A percentile compares a stretch with the other conserved stretches of the same genome.
Evolutionary conservation across 2,888 invertebrate species (phyloP).

Genomic region (Leucozona laternaria): DNA sequence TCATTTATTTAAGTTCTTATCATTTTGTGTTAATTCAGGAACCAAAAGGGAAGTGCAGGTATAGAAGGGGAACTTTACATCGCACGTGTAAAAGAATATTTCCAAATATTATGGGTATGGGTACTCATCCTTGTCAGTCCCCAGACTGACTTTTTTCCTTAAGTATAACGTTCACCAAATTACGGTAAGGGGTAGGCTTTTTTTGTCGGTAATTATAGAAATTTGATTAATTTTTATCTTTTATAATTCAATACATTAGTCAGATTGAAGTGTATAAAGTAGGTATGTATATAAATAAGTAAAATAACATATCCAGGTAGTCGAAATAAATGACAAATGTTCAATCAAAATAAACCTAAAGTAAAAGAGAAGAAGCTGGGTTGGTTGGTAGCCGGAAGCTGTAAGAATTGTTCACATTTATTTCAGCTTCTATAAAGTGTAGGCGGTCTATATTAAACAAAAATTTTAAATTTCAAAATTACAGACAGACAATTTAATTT

Average conservation of each 20-base stretch:
- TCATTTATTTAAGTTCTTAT: conserved; percentile 52
- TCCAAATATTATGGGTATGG: not conserved
- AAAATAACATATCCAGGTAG: too few relatives aligned
- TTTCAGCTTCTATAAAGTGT: too few relatives aligned
- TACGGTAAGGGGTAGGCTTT: not conserved
- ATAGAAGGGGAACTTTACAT: not conserved
- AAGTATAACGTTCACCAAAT: conserved; percentile 15
- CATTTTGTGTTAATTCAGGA: conserved; percentile 32
- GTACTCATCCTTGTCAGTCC: not conserved
- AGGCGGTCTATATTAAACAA: too few relatives aligned
- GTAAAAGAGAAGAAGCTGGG: too few relatives aligned
- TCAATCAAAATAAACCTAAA: too few relatives aligned
- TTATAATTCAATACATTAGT: not conserved
- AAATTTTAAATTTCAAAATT: too few relatives aligned
- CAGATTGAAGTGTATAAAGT: not conserved
- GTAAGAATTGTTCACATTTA: too few relatives aligned
- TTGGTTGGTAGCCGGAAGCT: too few relatives aligned
- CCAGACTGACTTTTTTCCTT: not conserved
- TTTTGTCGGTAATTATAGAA: not conserved
- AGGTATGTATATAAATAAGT: too few relatives aligned
- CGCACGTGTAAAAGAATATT: conserved; percentile 1
- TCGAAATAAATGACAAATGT: too few relatives aligned
- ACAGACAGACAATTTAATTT: too few relatives aligned
- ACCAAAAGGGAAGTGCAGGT: not conserved
- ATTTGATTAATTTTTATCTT: not conserved